Base-by-base conservation (phyloP, 2,888 invertebrate genomes). In the Clunio marinus region DNA sequence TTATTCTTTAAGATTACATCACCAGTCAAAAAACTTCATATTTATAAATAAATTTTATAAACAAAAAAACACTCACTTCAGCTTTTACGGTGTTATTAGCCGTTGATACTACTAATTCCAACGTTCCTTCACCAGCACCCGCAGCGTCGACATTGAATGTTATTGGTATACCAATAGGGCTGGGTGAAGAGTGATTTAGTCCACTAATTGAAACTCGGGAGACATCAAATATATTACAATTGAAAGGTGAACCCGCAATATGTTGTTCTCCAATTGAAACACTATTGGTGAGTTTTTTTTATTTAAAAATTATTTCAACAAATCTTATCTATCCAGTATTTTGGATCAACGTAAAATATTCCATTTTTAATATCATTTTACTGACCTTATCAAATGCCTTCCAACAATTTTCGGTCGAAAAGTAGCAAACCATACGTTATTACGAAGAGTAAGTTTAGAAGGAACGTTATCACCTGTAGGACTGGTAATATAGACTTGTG, bases 71-170 rank as follows among this genome's bases (percentile, higher is more conserved):
- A 2, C 85, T 84, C 58, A 91, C 91, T 81, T 92, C 92, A 1
- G 92, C 92, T 77, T 95, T 91, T 1, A 95, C 92, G 1, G 94
- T 93, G 66, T 92, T 90, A 17, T 91, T 91, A 72, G 87, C 86
- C 0, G 94, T 95, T 59, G 93, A 93, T 1, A 96, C 94, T 0
- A 95, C 94, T 15, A 96, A 81, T 75, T 95, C 95, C 2, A 95
- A 80, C 0, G 93, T 94, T 1, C 96, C 96, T 77, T 95, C 93
- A 0, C 96, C 96, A 1, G 96, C 96, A 74, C 93, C 91, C 0
- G 93, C 93, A 1, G 96, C 95, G 79, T 96, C 96, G 35, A 96
- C 96, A 72, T 91, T 91, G 76, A 94, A 94, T 0, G 93, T 94
- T 0, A 93, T 89, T 0, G 93, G 91, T 73, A 91, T 88, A 2